A percentile compares a stretch with the other conserved stretches of the same genome.
Evolutionary conservation across 1,140 invertebrate species (phyloP).

Genomic region (Plodia interpunctella): DNA sequence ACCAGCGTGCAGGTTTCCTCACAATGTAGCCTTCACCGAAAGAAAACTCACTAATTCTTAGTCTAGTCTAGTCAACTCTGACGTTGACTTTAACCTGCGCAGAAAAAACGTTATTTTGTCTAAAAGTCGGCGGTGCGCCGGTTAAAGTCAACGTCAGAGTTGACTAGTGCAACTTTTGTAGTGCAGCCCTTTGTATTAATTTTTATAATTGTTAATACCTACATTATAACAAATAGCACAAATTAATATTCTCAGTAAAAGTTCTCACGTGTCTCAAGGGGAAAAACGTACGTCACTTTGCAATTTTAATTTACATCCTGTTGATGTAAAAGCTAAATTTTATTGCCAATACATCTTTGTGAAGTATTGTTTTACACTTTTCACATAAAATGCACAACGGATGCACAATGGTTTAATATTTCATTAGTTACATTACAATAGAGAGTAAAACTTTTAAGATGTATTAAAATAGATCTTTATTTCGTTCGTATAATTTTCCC

Average conservation of each 20-base stretch:
- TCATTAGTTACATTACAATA: conserved; percentile 2
- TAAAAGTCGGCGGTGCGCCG: no score
- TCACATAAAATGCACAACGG: conserved; percentile 10
- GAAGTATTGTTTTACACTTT: conserved; percentile 20
- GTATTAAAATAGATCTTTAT: no score
- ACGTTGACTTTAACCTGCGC: no score
- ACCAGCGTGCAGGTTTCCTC: no score
- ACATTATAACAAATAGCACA: background rate
- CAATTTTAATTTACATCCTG: conserved; percentile 51
- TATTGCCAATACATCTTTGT: conserved; percentile 26
- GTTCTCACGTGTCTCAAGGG: conserved; percentile 11
- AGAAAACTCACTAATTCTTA: no score
- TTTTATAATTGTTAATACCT: background rate
- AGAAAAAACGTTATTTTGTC: no score
- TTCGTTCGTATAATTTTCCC: no score
- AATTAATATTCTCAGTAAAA: background rate
- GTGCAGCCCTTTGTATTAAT: background rate
- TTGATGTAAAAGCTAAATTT: conserved; percentile 46
- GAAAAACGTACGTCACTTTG: conserved; percentile 25
- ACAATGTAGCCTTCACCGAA: no score
- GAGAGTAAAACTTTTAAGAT: background rate
- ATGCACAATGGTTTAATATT: conserved; percentile 13
- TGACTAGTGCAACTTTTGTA: background rate
- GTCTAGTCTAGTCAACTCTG: no score
- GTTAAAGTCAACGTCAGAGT: no score